Base-by-base conservation (phyloP, 2,113 vertebrate genomes). In the Myrmophylax atrothorax region DNA sequence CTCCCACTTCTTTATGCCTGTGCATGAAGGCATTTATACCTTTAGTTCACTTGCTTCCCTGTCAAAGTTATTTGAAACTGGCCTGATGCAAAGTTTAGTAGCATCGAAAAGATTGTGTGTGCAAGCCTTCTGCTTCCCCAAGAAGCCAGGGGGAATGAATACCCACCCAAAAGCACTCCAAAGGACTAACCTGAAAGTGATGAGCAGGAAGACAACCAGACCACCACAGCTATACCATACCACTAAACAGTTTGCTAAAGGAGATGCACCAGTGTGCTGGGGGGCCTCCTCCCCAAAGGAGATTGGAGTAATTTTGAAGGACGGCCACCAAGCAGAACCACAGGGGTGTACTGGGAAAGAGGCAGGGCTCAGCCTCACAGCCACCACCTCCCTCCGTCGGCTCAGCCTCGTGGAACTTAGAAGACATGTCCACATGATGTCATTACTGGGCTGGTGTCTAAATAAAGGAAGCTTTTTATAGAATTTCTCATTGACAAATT, bases 401-500 rank as follows among this genome's bases (percentile, higher is more conserved):
- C 19, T 80, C 63, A 55, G 59, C 44, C 12, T 2, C 0, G 55
- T 88, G 55, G 47, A 86, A 91, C 85, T 91, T 40, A 64, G 79
- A 88, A 88, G 89, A 76, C 6, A 0, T 67, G 52, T 56, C 87
- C 75, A 52, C 33, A 40, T 91, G 82, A 96, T 90, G 90, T 93
- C 90, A 96, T 84, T 25, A 55, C 33, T 60, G 76, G 47, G 64
- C 0, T 55, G 67, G 70, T 4, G 12, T 93, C 94, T 90, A 96
- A 97, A 95, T 80, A 96, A 94, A 96, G 94, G 75, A 80, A 88
- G 82, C 68, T 95, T 95, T 95, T 94, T 90, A 95, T 81, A 97
- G 93, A 77, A 74, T 88, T 95, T 96, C 85, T 81, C 72, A 85
- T 64, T 95, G 88, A 92, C 76, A 77, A 83, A 90, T 44, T 88